These are phyloP conservation scores for Mythimna loreyi DNA, from an alignment of 2,888 invertebrate species.

Conservation along the genomic window DNA sequence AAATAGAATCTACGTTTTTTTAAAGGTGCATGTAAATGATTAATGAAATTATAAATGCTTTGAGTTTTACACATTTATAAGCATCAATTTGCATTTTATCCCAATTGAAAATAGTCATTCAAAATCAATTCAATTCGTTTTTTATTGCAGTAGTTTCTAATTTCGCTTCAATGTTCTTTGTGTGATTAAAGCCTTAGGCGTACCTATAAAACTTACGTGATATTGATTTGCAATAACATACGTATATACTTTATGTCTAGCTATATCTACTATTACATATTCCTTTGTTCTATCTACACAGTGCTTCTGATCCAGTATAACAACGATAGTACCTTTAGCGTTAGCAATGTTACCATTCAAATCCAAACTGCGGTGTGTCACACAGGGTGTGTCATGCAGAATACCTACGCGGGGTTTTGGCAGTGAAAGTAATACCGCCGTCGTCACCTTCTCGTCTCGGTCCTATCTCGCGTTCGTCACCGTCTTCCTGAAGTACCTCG, in stretches of 20 bases:
- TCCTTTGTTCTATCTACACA: constrained; percentile 49
- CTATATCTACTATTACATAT: constrained; percentile 25
- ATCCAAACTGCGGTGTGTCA: constrained; percentile 79
- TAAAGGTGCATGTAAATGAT: too few relatives aligned
- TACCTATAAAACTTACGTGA: not conserved
- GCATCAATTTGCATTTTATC: not conserved
- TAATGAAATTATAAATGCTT: too few relatives aligned
- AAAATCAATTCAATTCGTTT: not conserved
- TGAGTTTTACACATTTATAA: not conserved
- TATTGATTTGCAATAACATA: constrained; percentile 19
- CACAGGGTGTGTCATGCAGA: constrained; percentile 83
- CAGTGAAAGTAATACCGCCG: constrained; percentile 97
- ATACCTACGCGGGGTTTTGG: constrained; percentile 96
- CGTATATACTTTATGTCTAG: constrained; percentile 9
- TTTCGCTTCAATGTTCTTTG: not conserved
- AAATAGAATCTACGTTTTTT: too few relatives aligned
- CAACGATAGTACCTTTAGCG: constrained; percentile 39
- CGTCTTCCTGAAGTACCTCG: constrained; percentile 93
- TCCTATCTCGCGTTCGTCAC: constrained; percentile 83
- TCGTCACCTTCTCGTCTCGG: constrained; percentile 93
- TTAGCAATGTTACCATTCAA: constrained; percentile 73
- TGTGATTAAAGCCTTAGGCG: not conserved
- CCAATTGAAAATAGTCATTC: not conserved
- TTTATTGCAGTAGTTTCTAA: too few relatives aligned
- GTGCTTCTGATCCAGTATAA: constrained; percentile 52